Evolutionary conservation across 2,888 invertebrate species (phyloP).

Genomic region (Agrotis puta): DNA sequence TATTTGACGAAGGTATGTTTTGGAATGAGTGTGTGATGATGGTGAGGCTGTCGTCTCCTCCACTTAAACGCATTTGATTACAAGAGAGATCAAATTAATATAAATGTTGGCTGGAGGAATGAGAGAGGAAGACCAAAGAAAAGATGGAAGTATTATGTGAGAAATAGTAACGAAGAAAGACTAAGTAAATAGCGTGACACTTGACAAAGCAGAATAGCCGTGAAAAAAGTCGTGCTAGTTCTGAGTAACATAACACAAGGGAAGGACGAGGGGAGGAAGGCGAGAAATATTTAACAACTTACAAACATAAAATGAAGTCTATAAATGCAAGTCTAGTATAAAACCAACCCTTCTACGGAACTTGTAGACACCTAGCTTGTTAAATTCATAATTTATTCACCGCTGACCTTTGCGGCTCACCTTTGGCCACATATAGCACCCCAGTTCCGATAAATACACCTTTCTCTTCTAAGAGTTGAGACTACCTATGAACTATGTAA

Average conservation of each 20-base stretch:
- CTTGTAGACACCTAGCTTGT: slow-evolving; percentile 25
- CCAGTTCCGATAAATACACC: slow-evolving; percentile 32
- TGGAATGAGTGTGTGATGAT: not conserved
- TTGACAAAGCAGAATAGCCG: too few species aligned
- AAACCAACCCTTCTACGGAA: not conserved
- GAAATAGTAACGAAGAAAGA: too few species aligned
- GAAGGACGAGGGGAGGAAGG: not conserved
- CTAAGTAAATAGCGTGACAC: too few species aligned
- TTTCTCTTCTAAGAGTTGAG: slow-evolving; percentile 4
- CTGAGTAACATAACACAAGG: too few species aligned
- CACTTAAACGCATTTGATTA: not conserved
- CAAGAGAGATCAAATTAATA: not conserved
- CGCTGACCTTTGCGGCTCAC: slow-evolving; percentile 49
- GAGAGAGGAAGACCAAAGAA: not conserved
- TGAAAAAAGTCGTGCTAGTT: not conserved
- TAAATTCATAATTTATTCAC: slow-evolving; percentile 50
- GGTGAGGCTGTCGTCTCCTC: too few species aligned
- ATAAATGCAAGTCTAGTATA: not conserved
- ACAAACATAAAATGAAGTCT: not conserved
- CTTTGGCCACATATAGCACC: slow-evolving; percentile 33
- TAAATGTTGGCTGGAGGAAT: not conserved
- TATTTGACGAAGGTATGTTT: not conserved
- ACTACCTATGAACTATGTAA: slow-evolving; percentile 1
- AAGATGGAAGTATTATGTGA: too few species aligned
- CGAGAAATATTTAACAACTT: not conserved